Base-by-base conservation (phyloP, 2,797 vertebrate species). In the Zalophus californianus region DNA sequence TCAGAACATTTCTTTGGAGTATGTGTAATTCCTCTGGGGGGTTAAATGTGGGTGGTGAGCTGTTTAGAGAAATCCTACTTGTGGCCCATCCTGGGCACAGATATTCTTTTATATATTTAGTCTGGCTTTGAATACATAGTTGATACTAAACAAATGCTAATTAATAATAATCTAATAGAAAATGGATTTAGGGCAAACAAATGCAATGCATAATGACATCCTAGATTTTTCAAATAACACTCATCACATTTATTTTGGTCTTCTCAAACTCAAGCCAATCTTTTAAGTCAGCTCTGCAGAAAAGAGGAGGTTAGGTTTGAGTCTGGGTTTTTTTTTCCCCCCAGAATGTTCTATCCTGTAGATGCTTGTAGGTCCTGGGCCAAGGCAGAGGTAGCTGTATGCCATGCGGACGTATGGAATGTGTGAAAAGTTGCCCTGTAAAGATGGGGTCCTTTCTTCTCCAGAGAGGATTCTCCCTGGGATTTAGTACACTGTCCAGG, bases 131-230 rank as follows among this genome's bases (percentile, higher is more conserved):
- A 90, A 52, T 90, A 60, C 79, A 68, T 16, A 56, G 87, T 92
- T 95, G 94, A 93, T 94, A 90, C 62, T 85, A 70, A 97, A 86
- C 62, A 97, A 97, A 97, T 97, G 92, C 90, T 98, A 95, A 98
- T 97, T 97, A 97, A 94, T 96, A 92, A 97, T 96, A 97, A 90
- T 82, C 83, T 98, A 97, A 95, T 97, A 96, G 86, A 91, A 96
- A 97, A 96, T 98, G 96, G 92, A 97, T 97, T 96, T 97, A 95
- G 96, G 97, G 86, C 94, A 97, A 96, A 97, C 66, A 90, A 95
- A 97, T 94, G 78, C 35, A 94, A 78, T 68, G 84, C 50, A 50
- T 87, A 97, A 95, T 75, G 94, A 91, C 88, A 97, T 90, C 70
- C 70, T 96, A 95, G 93, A 86, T 97, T 95, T 97, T 97, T 97